A percentile compares a stretch with the other conserved stretches of the same genome.
phyloP scores from a whole-genome alignment of 92 coral and sea anemone genomes.

The Siderastrea radians region DNA sequence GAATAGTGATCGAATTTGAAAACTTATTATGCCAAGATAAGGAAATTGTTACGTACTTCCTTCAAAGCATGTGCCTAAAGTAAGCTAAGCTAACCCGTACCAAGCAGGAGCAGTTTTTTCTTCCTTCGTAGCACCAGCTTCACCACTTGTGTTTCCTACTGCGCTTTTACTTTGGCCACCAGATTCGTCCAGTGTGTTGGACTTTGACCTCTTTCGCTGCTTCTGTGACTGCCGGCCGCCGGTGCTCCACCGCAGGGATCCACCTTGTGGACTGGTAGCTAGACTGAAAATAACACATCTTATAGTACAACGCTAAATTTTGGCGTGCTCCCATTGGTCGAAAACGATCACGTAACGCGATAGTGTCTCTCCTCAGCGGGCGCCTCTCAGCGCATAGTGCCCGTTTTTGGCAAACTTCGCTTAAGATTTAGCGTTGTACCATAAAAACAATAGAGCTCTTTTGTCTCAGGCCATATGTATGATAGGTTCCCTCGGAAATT shows the following conservation, averaged over 20 bases:
- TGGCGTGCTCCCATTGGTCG: too few species aligned
- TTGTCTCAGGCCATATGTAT: too few species aligned
- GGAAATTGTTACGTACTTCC: too few species aligned
- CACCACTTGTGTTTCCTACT: not conserved
- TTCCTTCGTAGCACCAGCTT: not conserved
- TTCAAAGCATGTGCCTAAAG: not conserved
- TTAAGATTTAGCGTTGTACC: too few species aligned
- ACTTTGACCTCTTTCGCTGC: slow-evolving; percentile 80
- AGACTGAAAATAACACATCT: not conserved
- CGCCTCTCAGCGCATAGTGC: too few species aligned
- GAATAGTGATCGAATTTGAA: too few species aligned
- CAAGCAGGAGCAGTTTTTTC: not conserved
- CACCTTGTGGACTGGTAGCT: slow-evolving; percentile 7
- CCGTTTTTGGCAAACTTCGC: too few species aligned
- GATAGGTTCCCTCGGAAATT: too few species aligned
- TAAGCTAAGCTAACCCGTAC: not conserved
- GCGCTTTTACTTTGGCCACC: not conserved
- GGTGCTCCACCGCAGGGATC: slow-evolving; percentile 55
- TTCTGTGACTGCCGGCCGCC: slow-evolving; percentile 79
- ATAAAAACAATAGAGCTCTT: too few species aligned
- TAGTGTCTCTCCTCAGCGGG: too few species aligned
- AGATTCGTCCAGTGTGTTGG: slow-evolving; percentile 39
- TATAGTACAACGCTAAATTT: not conserved
- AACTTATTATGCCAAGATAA: not conserved
- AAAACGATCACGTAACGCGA: too few species aligned